Evolutionary conservation across 2,888 invertebrate genomes (phyloP).

Genomic region (Caenorhabditis plicata): DNA sequence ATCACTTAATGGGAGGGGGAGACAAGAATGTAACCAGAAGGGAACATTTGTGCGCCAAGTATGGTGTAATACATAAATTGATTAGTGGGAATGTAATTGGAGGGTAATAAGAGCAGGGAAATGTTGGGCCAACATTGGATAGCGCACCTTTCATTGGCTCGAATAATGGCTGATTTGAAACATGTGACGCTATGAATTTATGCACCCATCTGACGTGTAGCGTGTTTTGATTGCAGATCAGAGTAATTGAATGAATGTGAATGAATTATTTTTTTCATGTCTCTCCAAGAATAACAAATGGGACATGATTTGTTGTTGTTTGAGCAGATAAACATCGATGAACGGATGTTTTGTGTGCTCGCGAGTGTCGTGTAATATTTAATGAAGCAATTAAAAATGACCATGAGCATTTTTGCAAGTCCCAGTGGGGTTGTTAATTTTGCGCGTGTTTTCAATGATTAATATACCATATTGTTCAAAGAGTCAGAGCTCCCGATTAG

Average conservation of each 20-base stretch:
- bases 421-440: slow-evolving; percentile 37
- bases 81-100: slow-evolving; percentile 14
- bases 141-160: too few relatives aligned
- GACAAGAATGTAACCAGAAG: too few relatives aligned
- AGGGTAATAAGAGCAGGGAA: not conserved
- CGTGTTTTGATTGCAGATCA: too few relatives aligned
- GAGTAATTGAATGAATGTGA: too few relatives aligned
- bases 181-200: slow-evolving; percentile 26
- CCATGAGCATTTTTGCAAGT: slow-evolving; percentile 7
- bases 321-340: slow-evolving; percentile 25
- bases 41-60: too few relatives aligned
- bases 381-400: slow-evolving; percentile 30
- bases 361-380: slow-evolving; percentile 33
- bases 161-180: too few relatives aligned
- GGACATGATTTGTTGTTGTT: slow-evolving; percentile 3
- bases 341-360: too few relatives aligned
- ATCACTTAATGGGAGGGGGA: slow-evolving; percentile 39
- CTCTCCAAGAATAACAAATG: slow-evolving; percentile 23
- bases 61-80: slow-evolving; percentile 39
- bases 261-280: slow-evolving; percentile 12
- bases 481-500: too few relatives aligned
- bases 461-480: slow-evolving; percentile 11
- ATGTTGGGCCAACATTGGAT: too few relatives aligned
- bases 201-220: too few relatives aligned
- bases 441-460: slow-evolving; percentile 23